phyloP scores from a whole-genome alignment of 1,140 invertebrate species.

The Anthonomus grandis region DNA sequence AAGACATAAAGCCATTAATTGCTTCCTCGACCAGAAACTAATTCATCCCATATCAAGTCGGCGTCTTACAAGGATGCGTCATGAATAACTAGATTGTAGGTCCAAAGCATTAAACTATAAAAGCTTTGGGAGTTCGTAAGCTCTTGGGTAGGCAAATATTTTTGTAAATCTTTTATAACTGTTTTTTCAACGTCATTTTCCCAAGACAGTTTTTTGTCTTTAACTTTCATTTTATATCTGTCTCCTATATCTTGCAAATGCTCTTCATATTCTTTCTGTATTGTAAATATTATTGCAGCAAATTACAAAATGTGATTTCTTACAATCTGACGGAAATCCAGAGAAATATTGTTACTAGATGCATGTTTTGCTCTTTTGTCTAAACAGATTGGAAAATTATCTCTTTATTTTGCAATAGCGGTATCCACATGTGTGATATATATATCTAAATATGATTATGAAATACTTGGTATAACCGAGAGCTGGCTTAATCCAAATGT shows the following conservation, averaged over 20 bases:
- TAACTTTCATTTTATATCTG: not conserved
- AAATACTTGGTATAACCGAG: too few species aligned
- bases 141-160: not conserved
- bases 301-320: not conserved
- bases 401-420: constrained; percentile 1
- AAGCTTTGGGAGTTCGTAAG: not conserved
- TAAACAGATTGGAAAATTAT: not conserved
- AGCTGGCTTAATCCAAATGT: too few species aligned
- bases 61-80: not conserved
- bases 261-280: not conserved
- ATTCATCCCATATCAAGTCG: not conserved
- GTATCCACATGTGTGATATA: not conserved
- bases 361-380: not conserved
- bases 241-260: constrained; percentile 2
- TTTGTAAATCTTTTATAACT: constrained; percentile 4
- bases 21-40: not conserved
- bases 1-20: not conserved
- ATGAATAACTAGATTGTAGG: not conserved
- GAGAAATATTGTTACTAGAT: not conserved
- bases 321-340: not conserved
- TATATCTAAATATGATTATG: not conserved
- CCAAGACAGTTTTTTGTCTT: not conserved
- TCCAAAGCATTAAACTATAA: not conserved
- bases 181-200: not conserved
- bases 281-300: not conserved